A percentile compares a stretch with the other conserved stretches of the same genome.
These are phyloP conservation scores for Acanthis flammea DNA, from an alignment of 2,797 vertebrate species.

Conservation along the genomic window DNA sequence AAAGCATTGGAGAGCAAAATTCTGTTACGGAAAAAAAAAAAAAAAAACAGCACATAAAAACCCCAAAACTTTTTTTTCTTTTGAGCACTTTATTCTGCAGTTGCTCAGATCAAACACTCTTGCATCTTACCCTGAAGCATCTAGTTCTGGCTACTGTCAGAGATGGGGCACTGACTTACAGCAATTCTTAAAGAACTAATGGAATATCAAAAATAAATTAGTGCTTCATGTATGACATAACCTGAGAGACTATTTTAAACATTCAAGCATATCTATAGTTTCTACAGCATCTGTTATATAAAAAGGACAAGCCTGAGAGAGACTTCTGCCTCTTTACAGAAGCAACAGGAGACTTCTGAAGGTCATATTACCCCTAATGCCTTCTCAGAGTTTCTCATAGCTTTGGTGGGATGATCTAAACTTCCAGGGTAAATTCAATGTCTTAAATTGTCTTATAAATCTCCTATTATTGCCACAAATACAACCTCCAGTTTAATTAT, in stretches of 20 bases:
- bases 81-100: neutral
- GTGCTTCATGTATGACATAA: neutral
- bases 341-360: neutral
- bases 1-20: neutral
- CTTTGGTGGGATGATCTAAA: neutral
- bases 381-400: neutral
- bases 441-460: neutral
- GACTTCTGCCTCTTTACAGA: neutral
- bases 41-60: neutral
- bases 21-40: neutral
- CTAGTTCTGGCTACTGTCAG: neutral
- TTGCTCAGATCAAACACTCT: neutral
- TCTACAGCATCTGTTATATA: neutral
- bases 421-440: neutral
- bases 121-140: neutral
- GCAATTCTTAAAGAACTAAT: neutral
- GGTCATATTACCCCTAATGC: neutral
- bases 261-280: neutral
- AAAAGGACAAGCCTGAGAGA: neutral
- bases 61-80: neutral
- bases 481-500: neutral
- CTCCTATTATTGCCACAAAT: neutral
- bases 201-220: neutral
- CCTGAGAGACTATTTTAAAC: neutral
- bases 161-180: neutral